A percentile compares a stretch with the other conserved stretches of the same genome.
phyloP scores from a whole-genome alignment of 1,140 invertebrate genomes.

The Physella acuta region DNA sequence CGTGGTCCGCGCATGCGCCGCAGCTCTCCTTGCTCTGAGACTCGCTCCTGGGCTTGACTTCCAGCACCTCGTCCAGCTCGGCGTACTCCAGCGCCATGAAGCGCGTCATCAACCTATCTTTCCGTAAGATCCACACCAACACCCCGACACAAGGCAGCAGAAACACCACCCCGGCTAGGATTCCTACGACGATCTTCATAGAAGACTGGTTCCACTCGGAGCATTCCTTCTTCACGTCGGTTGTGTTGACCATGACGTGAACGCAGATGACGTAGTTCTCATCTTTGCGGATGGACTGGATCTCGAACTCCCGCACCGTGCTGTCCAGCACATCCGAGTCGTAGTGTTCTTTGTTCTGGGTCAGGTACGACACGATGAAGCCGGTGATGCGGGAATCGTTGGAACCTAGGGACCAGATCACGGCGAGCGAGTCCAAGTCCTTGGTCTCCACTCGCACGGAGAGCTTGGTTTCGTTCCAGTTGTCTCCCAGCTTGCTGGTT shows the following conservation, averaged over 20 bases:
- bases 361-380: constrained; percentile 16
- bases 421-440: no score
- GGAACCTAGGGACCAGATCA: background rate
- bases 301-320: background rate
- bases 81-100: no score
- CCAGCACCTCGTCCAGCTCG: no score
- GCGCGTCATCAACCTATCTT: constrained; percentile 10
- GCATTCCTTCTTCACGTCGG: background rate
- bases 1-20: no score
- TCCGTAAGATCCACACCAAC: constrained; percentile 1
- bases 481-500: no score
- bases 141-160: constrained; percentile 3
- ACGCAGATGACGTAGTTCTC: constrained; percentile 22
- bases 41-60: no score
- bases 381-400: constrained; percentile 4
- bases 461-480: no score
- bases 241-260: constrained; percentile 14
- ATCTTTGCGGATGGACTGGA: constrained; percentile 13
- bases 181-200: constrained; percentile 16
- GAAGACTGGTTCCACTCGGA: constrained; percentile 1
- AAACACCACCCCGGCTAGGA: constrained; percentile 20
- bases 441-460: no score
- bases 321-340: constrained; percentile 4
- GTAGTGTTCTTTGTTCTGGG: constrained; percentile 4
- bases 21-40: no score